Evolutionary conservation across 2,113 vertebrate species (phyloP), one percentile per base, ranked within the genome.

Genomic region (Hypomesus transpacificus): DNA sequence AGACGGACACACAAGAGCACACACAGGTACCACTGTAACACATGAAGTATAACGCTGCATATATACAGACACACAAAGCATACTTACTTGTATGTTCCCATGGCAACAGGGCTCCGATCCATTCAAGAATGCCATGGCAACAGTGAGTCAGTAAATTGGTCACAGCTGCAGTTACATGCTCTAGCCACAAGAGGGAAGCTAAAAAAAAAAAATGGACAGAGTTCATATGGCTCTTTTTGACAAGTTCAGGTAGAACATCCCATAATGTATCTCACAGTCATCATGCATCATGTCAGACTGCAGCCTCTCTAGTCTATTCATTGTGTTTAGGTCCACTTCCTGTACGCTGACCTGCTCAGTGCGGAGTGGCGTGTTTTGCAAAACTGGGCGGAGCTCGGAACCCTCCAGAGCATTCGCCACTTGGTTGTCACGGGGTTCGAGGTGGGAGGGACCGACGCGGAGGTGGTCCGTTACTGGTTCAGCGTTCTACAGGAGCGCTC

Each of bases 381-480:
- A 83, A 92, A 89, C 80, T 91, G 90, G 91, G 82, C 89, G 14
- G 82, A 90, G 67, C 74, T 73, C 1, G 90, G 87, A 63, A 89
- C 78, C 54, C 72, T 91, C 54, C 72, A 77, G 24, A 74, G 72
- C 28, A 71, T 93, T 73, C 87, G 82, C 80, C 89, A 91, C 82
- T 85, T 92, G 77, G 84, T 92, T 69, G 77, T 87, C 64, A 85
- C 81, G 1, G 71, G 91, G 20, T 93, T 93, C 75, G 91, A 92
- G 81, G 90, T 93, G 60, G 86, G 82, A 3, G 91, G 91, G n/a
- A 79, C 73, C 0, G 68, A 88, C 0, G 84, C 88, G 20, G 90
- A 89, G 24, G 91, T 92, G 64, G 82, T 93, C 54, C 86, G 85
- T 65, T 92, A 90, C 76, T 93, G 92, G 92, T 92, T 91, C 86